phyloP scores from a whole-genome alignment of 2,113 vertebrate genomes.

The Epinephelus cyanopodus region DNA sequence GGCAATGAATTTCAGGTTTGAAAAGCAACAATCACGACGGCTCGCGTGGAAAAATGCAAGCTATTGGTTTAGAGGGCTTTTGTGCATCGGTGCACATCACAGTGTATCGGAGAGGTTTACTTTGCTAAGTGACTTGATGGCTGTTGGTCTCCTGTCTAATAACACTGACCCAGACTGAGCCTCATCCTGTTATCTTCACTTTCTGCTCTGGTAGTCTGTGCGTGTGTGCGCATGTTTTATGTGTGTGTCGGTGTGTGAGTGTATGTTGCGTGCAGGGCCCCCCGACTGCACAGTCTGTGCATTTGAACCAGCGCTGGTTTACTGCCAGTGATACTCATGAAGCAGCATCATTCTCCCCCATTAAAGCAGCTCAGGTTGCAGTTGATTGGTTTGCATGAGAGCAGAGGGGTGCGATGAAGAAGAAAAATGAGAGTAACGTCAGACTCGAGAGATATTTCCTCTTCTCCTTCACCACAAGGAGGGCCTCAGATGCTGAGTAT shows the following conservation, averaged over 20 bases:
- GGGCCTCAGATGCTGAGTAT: constrained; percentile 31
- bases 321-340: constrained; percentile 68
- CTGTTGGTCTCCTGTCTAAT: constrained; percentile 63
- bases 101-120: constrained; percentile 43
- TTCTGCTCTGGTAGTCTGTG: constrained; percentile 48
- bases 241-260: constrained; percentile 11
- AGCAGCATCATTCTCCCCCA: constrained; percentile 61
- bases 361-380: constrained; percentile 77
- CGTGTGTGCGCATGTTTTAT: constrained; percentile 6
- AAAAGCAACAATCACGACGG: constrained; percentile 38
- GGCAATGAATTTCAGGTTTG: constrained; percentile 47
- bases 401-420: constrained; percentile 33
- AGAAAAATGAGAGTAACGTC: constrained; percentile 59
- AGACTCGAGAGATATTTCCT: constrained; percentile 56
- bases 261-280: constrained; percentile 31
- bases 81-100: constrained; percentile 20
- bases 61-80: constrained; percentile 31
- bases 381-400: constrained; percentile 76
- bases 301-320: constrained; percentile 57
- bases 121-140: constrained; percentile 55
- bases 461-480: constrained; percentile 17
- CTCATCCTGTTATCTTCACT: constrained; percentile 69
- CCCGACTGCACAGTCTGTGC: background rate
- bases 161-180: constrained; percentile 56
- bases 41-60: constrained; percentile 46